Evolutionary conservation across 1,140 invertebrate species (phyloP), one percentile per base, ranked within the genome.

Genomic region (Thaumatotibia leucotreta): DNA sequence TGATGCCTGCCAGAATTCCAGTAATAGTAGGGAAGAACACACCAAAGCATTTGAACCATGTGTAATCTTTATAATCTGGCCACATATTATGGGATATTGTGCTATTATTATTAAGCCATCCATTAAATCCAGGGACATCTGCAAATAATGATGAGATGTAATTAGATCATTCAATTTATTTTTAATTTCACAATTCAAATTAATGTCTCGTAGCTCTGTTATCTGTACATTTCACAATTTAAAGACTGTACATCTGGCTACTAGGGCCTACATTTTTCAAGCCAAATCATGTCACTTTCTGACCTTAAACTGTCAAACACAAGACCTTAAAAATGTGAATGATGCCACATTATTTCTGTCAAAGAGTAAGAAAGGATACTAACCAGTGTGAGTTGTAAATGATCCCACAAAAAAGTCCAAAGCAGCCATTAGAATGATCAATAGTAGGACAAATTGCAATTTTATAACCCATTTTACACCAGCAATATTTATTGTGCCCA

Each of bases 21-120:
- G 97, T 97, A 63, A 98, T 94, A 54, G 98, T 97, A 61, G 98
- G 96, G 91, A 99, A 97, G 91, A 98, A 98, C n/a, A 98, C 96
- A 39, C 97, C 97, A 90, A 98, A 97, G 52, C 98, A 96, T 11
- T 95, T 96, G 84, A 98, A 98, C 96, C 97, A 98, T 65, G 94
- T 96, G 71, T 97, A 95, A 14, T 93, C 94, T 63, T 95, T 92
- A 91, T 97, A 99, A 61, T 94, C 91, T 0, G 97, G 93, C 85
- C 95, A 96, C 20, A 96, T 94, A 85, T 99, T 99, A 68, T 96
- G 95, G 50, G 88, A 90, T 71, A 99, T 94, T 82, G 96, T 96
- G 27, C 94, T 93, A 62, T 93, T 93, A 1, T 94, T 93, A 62
- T 93, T 93, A 1, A 94, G 92, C 95, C 98, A 98, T 4, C 97